Evolutionary conservation across 2,113 vertebrate species (phyloP).

Genomic region (Dipodomys merriami): DNA sequence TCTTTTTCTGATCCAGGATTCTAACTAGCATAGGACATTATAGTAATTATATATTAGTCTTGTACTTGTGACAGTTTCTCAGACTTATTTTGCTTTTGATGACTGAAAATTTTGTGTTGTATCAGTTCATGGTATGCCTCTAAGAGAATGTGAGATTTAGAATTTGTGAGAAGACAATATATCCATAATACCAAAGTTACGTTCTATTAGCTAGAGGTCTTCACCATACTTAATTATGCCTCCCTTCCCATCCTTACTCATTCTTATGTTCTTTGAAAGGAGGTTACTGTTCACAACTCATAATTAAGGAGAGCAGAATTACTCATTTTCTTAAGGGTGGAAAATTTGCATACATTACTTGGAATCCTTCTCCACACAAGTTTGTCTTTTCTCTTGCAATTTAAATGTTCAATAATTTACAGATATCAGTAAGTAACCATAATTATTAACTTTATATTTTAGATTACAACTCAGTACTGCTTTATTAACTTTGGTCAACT

Average conservation of each 20-base stretch:
- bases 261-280: not conserved
- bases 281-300: not conserved
- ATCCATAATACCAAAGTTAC: no score
- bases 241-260: not conserved
- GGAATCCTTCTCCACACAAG: not conserved
- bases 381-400: not conserved
- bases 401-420: not conserved
- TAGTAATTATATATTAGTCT: no score
- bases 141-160: no score
- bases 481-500: not conserved
- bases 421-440: not conserved
- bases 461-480: not conserved
- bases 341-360: not conserved
- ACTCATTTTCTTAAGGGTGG: not conserved
- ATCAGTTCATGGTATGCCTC: not conserved
- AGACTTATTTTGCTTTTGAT: not conserved
- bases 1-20: not conserved
- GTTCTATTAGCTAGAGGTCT: not conserved
- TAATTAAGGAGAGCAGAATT: not conserved
- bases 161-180: no score
- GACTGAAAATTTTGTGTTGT: not conserved
- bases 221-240: not conserved
- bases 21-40: not conserved
- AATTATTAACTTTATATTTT: not conserved
- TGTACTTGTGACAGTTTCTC: not conserved